phyloP scores from a whole-genome alignment of 2,113 vertebrate species.

The Cranoglanis bouderius region DNA sequence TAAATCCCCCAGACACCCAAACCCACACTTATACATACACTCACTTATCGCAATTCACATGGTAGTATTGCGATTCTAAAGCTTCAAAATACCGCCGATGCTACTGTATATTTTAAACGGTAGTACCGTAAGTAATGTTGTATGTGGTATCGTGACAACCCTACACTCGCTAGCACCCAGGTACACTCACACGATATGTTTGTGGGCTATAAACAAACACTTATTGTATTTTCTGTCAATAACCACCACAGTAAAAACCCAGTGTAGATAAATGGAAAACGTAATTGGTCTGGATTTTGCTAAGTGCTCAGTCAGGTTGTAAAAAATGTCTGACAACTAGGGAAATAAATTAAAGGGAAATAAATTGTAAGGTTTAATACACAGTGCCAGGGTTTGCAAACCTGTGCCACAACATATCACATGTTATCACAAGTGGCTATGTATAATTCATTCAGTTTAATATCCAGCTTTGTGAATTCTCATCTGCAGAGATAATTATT shows the following conservation, averaged over 20 bases:
- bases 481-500: background rate
- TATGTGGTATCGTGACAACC: too few relatives aligned
- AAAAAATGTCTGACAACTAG: constrained; percentile 7
- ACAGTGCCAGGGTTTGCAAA: background rate
- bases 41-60: too few relatives aligned
- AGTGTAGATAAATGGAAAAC: background rate
- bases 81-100: too few relatives aligned
- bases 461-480: background rate
- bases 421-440: too few relatives aligned
- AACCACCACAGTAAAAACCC: background rate
- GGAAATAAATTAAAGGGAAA: background rate
- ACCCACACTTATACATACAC: background rate
- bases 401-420: too few relatives aligned
- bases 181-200: background rate
- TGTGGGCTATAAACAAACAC: background rate
- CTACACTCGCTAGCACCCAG: background rate
- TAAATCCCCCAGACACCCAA: background rate
- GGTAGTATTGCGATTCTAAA: too few relatives aligned
- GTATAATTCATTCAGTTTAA: background rate
- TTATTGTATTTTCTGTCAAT: background rate
- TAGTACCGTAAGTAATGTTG: too few relatives aligned
- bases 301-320: background rate
- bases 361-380: background rate
- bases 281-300: background rate
- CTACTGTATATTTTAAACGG: too few relatives aligned